Base-by-base conservation (phyloP, 2,888 invertebrate genomes). In the Lathronympha strigana region DNA sequence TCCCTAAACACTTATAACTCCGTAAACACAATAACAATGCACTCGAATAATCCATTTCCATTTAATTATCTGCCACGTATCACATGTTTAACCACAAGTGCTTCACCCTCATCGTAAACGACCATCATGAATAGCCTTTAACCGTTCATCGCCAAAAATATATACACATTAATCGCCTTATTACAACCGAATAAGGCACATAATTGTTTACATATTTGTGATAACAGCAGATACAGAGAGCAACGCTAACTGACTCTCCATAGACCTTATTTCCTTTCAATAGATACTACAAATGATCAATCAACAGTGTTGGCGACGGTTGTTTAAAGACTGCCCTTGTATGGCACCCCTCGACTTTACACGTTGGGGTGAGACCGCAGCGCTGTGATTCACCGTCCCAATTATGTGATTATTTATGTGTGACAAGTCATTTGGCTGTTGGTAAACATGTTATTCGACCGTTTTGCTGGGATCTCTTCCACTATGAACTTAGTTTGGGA, bases 361-460 rank as follows among this genome's bases (percentile, higher is more conserved):
- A 51, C 43, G 61, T 63, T 63, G 50, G 55, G 53, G 69, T 49
- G 63, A 67, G 70, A 81, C 81, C 82, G 73, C 81, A 80, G 73
- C 84, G 81, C 83, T 86, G 82, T 83, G 84, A 84, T 81, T 78
- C 76, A 81, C 68, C 72, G 70, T 81, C 73, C 83, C 88, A 90
- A 90, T 90, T 90, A 90, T 74, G 80, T 86, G 82, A 88, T 90
- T 89, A 90, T 90, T 90, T 89, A 90, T 88, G 78, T 83, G 81
- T 77, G 82, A 84, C 86, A 82, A 77, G 80, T 78, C 78, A 77
- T 81, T 80, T 77, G 72, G 71, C 67, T 68, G 66, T 67, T 33
- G 61, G 66, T 66, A 68, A 62, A 70, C 70, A 71, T 71, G 74
- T 75, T 77, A 79, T 82, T 80, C 53, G 13, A 69, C 80, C 71